phyloP scores from a whole-genome alignment of 2,888 invertebrate genomes.

The Steinernema scapterisci region DNA sequence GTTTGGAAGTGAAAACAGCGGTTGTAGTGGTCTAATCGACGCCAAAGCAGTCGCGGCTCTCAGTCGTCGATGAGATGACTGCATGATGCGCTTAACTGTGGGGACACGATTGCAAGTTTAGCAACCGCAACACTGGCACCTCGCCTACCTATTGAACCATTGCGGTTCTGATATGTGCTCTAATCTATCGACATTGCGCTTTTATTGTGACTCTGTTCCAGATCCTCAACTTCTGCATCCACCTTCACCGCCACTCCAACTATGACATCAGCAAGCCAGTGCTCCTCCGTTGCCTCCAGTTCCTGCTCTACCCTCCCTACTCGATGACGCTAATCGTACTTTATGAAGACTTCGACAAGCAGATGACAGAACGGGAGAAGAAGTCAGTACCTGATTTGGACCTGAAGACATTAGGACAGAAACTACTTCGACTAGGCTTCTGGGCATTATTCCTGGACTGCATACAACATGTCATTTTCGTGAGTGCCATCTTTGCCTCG shows the following conservation, averaged over 20 bases:
- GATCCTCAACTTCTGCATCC: conserved; percentile 57
- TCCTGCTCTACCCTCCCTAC: conserved; percentile 60
- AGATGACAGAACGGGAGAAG: conserved; percentile 36
- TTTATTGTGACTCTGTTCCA: too few relatives aligned
- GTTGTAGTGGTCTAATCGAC: too few relatives aligned
- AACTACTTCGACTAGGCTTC: conserved; percentile 51
- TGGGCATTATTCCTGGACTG: conserved; percentile 57
- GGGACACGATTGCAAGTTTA: too few relatives aligned
- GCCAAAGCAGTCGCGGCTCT: too few relatives aligned
- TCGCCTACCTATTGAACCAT: too few relatives aligned
- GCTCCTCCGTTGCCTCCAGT: conserved; percentile 42
- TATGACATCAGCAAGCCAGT: conserved; percentile 31
- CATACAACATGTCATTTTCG: conserved; percentile 58
- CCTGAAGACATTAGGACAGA: conserved; percentile 38
- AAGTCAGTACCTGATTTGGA: not conserved
- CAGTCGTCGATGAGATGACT: too few relatives aligned
- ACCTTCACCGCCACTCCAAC: conserved; percentile 41
- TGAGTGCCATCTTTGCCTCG: conserved; percentile 60
- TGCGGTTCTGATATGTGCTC: too few relatives aligned
- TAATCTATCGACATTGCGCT: too few relatives aligned
- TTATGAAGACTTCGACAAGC: conserved; percentile 58
- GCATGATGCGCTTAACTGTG: too few relatives aligned
- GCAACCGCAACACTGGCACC: too few relatives aligned
- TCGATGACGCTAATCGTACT: conserved; percentile 61
- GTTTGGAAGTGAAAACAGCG: too few relatives aligned